phyloP scores from a whole-genome alignment of 2,888 invertebrate genomes.

The Dendrolimus houi region DNA sequence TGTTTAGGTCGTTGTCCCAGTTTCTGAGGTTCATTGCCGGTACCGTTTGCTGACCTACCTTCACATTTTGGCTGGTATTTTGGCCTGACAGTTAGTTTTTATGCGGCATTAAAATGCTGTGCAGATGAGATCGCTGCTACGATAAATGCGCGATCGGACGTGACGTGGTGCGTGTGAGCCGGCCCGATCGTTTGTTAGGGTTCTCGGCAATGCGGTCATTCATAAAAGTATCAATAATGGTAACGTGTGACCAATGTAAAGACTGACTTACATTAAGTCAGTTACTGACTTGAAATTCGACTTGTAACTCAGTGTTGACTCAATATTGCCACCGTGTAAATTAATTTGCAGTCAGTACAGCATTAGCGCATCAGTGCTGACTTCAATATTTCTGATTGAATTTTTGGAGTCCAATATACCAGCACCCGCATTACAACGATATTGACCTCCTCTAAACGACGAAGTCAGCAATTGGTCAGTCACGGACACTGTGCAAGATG shows the following conservation, averaged over 20 bases:
- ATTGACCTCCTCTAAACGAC: too few relatives aligned
- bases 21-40: slow-evolving; percentile 50
- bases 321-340: too few relatives aligned
- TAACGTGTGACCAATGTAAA: neutral
- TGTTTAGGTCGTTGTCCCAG: slow-evolving; percentile 50
- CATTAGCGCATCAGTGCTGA: too few relatives aligned
- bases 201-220: neutral
- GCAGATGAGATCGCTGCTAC: slow-evolving; percentile 45
- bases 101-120: slow-evolving; percentile 60
- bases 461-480: too few relatives aligned
- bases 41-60: slow-evolving; percentile 74
- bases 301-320: too few relatives aligned
- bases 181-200: neutral
- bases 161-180: slow-evolving; percentile 20
- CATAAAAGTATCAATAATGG: neutral
- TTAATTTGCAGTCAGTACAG: too few relatives aligned
- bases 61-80: slow-evolving; percentile 58
- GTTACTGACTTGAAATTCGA: too few relatives aligned
- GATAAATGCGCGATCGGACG: slow-evolving; percentile 35
- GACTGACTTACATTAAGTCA: too few relatives aligned
- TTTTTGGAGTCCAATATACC: too few relatives aligned
- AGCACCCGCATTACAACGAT: too few relatives aligned
- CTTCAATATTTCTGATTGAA: too few relatives aligned
- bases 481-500: too few relatives aligned
- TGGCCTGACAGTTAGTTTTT: slow-evolving; percentile 64